Percentiles rank a stretch among this genome's conserved stretches.
phyloP scores from a whole-genome alignment of 2,888 invertebrate genomes.

The Synergus umbraculus region DNA sequence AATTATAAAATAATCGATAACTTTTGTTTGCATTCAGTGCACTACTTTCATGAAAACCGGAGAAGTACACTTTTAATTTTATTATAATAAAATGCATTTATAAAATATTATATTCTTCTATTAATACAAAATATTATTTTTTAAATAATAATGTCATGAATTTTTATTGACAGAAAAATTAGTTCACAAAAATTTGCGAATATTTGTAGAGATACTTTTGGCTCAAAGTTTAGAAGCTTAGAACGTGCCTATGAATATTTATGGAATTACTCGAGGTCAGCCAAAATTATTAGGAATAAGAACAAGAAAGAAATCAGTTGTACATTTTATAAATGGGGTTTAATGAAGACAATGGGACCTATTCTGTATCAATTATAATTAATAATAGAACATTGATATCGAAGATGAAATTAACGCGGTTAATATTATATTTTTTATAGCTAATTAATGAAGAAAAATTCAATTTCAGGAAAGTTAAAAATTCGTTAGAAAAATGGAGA shows the following conservation, averaged over 20 bases:
- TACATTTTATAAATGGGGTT: not conserved
- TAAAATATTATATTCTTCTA: no score
- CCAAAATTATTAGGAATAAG: not conserved
- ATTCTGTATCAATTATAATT: not conserved
- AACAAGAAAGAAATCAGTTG: not conserved
- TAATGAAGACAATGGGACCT: not conserved
- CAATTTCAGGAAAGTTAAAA: slow-evolving; percentile 33
- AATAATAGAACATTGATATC: not conserved
- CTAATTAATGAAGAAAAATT: not conserved
- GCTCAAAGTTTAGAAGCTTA: not conserved
- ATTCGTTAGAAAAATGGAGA: slow-evolving; percentile 67
- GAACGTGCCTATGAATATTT: not conserved
- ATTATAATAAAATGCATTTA: not conserved
- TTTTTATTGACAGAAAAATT: not conserved
- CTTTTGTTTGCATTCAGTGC: not conserved
- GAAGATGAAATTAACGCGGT: no score
- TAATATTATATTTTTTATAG: no score
- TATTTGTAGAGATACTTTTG: not conserved
- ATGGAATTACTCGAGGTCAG: not conserved
- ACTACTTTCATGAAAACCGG: not conserved
- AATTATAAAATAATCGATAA: not conserved
- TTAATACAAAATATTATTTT: no score
- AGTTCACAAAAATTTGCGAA: not conserved
- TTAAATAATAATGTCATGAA: no score
- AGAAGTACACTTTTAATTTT: not conserved